Conservation (phyloP, 2,113 vertebrate species). For the Tenrec ecaudatus region DNA sequence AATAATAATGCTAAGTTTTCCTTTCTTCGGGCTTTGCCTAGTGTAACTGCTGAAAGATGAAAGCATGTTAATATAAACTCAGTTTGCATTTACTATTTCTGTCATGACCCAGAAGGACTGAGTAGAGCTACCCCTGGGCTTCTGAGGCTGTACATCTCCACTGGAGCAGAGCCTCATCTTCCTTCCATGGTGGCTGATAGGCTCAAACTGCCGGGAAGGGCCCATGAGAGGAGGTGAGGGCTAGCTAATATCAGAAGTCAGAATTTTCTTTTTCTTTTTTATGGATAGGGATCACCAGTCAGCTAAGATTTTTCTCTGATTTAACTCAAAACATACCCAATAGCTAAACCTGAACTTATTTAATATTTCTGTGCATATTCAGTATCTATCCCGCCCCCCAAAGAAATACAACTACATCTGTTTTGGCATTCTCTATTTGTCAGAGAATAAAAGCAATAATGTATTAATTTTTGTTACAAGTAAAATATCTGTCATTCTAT, state of each 20-base stretch:
- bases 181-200: too few relatives aligned
- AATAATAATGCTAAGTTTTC: conserved; percentile 8
- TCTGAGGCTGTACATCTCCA: too few relatives aligned
- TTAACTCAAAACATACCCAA: background rate
- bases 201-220: too few relatives aligned
- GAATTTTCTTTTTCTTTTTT: conserved; percentile 1
- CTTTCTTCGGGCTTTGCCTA: conserved; percentile 30
- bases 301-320: conserved; percentile 38
- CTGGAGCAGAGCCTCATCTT: too few relatives aligned
- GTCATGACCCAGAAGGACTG: too few relatives aligned
- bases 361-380: background rate
- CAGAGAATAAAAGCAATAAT: conserved; percentile 31
- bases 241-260: background rate
- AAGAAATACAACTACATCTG: background rate
- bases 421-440: background rate
- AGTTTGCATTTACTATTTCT: background rate
- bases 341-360: conserved; percentile 36
- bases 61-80: conserved; percentile 18
- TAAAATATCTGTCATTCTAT: background rate
- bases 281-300: background rate
- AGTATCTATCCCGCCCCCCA: background rate
- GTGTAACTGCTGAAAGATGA: background rate
- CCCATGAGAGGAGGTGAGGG: conserved; percentile 17
- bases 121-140: too few relatives aligned
- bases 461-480: background rate